Evolutionary conservation across 2,888 invertebrate genomes (phyloP), one percentile per base, ranked within the genome.

Genomic region (Hypena proboscidalis): DNA sequence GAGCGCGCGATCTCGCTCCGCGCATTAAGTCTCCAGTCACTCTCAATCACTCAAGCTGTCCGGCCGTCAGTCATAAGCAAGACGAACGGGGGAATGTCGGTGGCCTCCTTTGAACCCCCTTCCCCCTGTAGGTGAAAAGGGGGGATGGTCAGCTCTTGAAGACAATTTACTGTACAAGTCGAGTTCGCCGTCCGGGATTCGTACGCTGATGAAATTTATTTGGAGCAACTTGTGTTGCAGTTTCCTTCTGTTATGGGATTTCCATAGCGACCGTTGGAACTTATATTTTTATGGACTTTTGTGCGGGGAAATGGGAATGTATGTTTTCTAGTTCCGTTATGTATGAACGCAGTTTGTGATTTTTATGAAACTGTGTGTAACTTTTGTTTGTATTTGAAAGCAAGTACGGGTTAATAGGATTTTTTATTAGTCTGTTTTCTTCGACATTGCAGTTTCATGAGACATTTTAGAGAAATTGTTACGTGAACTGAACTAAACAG

Each of bases 11-110:
- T 80, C 83, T 80, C 83, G 85, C 83, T 74, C 78, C 77, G 85
- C 85, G 86, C 88, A 89, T 89, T 89, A 89, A 88, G 88, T 83
- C 85, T 81, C 81, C 81, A 89, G 89, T 90, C 90, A 90, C 85
- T 90, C 89, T 89, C 89, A 88, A 90, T 90, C 89, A 90, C 89
- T 90, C 88, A 86, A 86, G 78, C 87, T 89, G 89, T 89, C 89
- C 84, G 72, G 82, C 84, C 83, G 88, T 90, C 89, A 88, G 79
- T 90, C 90, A 90, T 90, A 90, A 89, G 88, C 87, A 89, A 89
- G 88, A 87, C 88, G 85, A 84, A 88, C 85, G 85, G 86, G 89
- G 83, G 82, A 80, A 80, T 73, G 82, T 77, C 80, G 79, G 81
- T 81, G 77, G 80, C 83, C 83, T 81, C 79, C 80, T 77, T 75